Base-by-base conservation (phyloP, 2,113 vertebrate species). In the Osmerus eperlanus region DNA sequence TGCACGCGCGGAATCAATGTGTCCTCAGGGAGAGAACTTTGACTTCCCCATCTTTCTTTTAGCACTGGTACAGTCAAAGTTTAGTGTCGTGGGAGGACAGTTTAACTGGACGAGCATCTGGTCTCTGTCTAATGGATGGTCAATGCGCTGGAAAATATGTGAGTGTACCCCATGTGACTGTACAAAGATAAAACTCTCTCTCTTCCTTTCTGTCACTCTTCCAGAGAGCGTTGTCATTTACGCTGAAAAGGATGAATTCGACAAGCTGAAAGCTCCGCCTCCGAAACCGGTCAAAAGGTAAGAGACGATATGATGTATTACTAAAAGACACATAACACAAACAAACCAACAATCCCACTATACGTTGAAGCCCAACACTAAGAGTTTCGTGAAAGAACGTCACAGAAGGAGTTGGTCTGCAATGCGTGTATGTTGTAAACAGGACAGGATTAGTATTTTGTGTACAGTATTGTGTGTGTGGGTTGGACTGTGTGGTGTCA, bases 211-310 rank as follows among this genome's bases (percentile, higher is more conserved):
- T 65, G 79, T 18, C 72, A 82, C 3, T 69, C 83, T 84, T 81
- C 8, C 83, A 96, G 97, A 97, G 78, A 95, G 90, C 0, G 94
- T 97, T 72, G 96, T 96, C 78, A 98, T 97, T 79, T 99, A 95
- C 85, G 85, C 96, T 0, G 97, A 99, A 86, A 99, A 98, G 85
- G 96, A 97, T 3, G 96, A 99, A 77, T 99, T 97, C 16, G 96
- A 97, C 90, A 97, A 98, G 88, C 86, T 97, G 62, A 95, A 97
- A 72, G 92, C 94, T 62, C 85, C 93, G 65, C 94, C 95, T 73
- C 93, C 93, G 62, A 98, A 98, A 87, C 80, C 94, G 3, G 92
- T 92, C 32, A 99, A 99, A 90, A 99, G 94, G 97, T 98, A 87
- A 84, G 83, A 65, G 1, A 19, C 15, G 3, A 11, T n/a, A 3